Conservation (phyloP, 2,113 vertebrate genomes). For the Oncorhynchus mykiss region DNA sequence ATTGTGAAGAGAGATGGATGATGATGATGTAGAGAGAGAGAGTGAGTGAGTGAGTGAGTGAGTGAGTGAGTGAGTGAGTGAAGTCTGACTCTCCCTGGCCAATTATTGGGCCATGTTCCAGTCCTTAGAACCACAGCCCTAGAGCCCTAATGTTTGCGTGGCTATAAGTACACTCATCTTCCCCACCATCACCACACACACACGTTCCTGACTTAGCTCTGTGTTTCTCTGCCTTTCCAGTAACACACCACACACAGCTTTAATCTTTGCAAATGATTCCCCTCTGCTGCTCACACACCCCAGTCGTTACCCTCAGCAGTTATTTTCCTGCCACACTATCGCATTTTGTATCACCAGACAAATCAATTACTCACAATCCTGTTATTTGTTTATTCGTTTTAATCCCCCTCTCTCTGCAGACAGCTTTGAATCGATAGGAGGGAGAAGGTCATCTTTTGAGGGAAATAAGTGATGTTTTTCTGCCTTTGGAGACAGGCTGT, state of each 20-base stretch:
- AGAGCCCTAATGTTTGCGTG: conserved; percentile 4
- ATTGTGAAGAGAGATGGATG: neutral
- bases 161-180: neutral
- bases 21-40: neutral
- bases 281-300: neutral
- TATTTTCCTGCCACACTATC: neutral
- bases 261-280: neutral
- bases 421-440: conserved; percentile 7
- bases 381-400: conserved; percentile 7
- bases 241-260: neutral
- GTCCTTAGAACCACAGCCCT: conserved; percentile 19
- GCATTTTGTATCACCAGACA: neutral
- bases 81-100: neutral
- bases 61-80: neutral
- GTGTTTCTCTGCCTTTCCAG: neutral
- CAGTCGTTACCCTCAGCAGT: too few relatives aligned
- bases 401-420: conserved; percentile 3
- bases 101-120: conserved; percentile 13
- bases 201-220: neutral
- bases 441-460: conserved; percentile 15
- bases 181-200: neutral
- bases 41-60: neutral
- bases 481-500: conserved; percentile 6
- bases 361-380: conserved; percentile 20
- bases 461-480: conserved; percentile 16